Evolutionary conservation across 2,888 invertebrate species (phyloP).

Genomic region (Drosophila emarginata): DNA sequence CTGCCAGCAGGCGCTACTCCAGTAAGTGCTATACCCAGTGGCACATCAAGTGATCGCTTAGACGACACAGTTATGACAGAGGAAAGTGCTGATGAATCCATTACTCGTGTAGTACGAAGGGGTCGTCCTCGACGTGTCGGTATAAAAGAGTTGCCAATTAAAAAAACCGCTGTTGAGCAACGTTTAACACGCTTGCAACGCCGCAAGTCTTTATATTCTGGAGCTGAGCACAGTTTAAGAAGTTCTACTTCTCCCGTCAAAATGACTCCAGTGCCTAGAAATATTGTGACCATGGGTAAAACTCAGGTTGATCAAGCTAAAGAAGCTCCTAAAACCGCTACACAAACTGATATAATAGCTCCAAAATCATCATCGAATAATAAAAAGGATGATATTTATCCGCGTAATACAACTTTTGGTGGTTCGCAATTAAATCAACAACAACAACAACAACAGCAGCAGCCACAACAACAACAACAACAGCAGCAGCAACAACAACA

Average conservation of each 20-base stretch:
- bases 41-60: background rate
- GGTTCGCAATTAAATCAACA: background rate
- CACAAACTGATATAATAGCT: background rate
- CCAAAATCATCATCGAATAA: background rate
- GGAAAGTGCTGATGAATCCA: conserved; percentile 32
- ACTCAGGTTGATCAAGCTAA: background rate
- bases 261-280: conserved; percentile 55
- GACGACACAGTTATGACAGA: conserved; percentile 25
- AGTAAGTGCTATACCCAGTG: background rate
- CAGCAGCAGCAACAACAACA: background rate
- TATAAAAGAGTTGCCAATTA: conserved; percentile 36
- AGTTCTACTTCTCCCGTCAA: conserved; percentile 60
- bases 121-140: conserved; percentile 37
- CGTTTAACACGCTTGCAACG: conserved; percentile 63
- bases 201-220: conserved; percentile 42
- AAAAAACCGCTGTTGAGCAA: conserved; percentile 35
- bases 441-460: background rate
- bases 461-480: background rate
- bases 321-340: background rate
- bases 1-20: no score
- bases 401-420: conserved; percentile 25
- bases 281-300: background rate
- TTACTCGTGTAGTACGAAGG: conserved; percentile 17
- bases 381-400: conserved; percentile 52
- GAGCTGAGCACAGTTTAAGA: conserved; percentile 15